These are phyloP conservation scores for Alitta virens DNA, from an alignment of 2,888 invertebrate species.

Conservation along the genomic window DNA sequence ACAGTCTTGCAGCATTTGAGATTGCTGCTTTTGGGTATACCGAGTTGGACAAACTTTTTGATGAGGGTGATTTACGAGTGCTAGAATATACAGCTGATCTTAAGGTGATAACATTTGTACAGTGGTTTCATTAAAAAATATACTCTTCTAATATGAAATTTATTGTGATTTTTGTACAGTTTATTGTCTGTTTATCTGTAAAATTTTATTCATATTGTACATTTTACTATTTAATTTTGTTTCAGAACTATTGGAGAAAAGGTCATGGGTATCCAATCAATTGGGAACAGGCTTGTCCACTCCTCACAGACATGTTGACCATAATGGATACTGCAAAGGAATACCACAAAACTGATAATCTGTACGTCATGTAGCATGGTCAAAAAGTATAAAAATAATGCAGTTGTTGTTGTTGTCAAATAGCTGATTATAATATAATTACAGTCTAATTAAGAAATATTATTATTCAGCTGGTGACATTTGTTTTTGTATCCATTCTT, in stretches of 20 bases:
- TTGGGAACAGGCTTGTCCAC: neutral
- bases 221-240: neutral
- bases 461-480: neutral
- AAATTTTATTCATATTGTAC: no score
- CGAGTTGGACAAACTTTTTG: neutral
- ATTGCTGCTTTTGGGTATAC: neutral
- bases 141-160: no score
- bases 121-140: no score
- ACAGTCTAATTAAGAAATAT: neutral
- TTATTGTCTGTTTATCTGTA: neutral
- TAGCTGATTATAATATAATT: neutral
- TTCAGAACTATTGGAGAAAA: slow-evolving; percentile 1
- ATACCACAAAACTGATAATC: no score
- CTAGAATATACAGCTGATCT: neutral
- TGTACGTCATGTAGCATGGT: no score
- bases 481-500: neutral
- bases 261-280: neutral
- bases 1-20: neutral
- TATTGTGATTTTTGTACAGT: neutral
- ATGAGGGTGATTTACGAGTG: neutral
- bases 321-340: no score
- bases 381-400: neutral
- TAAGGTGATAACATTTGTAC: no score
- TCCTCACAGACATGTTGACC: neutral
- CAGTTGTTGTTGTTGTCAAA: neutral